Conservation (phyloP, 2,888 invertebrate genomes). For the Drosophila atripex region DNA sequence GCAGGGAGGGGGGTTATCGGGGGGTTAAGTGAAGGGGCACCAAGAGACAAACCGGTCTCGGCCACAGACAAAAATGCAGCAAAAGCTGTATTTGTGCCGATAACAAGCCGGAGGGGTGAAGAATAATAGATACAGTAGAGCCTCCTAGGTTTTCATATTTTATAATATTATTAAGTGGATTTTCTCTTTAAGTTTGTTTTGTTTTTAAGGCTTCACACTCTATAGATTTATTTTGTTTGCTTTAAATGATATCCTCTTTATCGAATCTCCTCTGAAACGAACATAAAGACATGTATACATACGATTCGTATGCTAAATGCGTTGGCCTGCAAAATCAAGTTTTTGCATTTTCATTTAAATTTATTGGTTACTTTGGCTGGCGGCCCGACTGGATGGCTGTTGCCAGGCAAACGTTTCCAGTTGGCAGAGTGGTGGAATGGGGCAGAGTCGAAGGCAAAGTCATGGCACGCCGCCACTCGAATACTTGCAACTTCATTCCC, state of each 20-base stretch:
- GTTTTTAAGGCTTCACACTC: neutral
- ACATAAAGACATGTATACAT: conserved; percentile 23
- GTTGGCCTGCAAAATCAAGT: conserved; percentile 68
- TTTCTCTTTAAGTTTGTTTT: neutral
- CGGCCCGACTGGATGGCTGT: conserved; percentile 23
- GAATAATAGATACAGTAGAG: conserved; percentile 17
- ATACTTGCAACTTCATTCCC: conserved; percentile 70
- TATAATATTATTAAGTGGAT: neutral
- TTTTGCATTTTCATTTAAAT: conserved; percentile 76
- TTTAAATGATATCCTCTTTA: neutral
- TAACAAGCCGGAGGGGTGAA: conserved; percentile 25
- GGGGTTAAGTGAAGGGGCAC: neutral
- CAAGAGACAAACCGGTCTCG: conserved; percentile 28
- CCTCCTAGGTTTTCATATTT: neutral
- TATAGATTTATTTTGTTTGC: neutral
- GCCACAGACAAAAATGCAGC: conserved; percentile 38
- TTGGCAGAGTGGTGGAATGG: neutral
- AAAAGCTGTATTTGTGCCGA: conserved; percentile 30
- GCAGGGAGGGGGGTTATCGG: conserved; percentile 1
- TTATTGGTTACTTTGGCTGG: conserved; percentile 51
- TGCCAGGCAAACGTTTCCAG: conserved; percentile 20
- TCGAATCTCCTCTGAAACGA: conserved; percentile 12
- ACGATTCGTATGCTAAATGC: conserved; percentile 37
- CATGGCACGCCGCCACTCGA: conserved; percentile 22
- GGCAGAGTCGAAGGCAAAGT: conserved; percentile 1